Evolutionary conservation across 2,113 vertebrate species (phyloP).

Genomic region (Heterocephalus glaber): DNA sequence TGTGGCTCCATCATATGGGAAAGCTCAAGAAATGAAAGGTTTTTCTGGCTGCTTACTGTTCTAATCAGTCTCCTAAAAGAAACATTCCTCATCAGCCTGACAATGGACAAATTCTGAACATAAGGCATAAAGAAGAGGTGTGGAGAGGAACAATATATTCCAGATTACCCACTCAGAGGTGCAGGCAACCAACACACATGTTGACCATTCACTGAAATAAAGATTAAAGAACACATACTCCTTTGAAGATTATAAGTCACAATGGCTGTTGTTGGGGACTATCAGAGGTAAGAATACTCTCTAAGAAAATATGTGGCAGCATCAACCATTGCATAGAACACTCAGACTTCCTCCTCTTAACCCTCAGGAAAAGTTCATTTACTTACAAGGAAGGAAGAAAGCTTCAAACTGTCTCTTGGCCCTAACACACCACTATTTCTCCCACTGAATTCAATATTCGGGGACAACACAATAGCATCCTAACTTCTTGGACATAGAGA

Average conservation of each 20-base stretch:
- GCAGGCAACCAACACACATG: slow-evolving; percentile 59
- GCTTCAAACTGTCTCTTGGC: not conserved
- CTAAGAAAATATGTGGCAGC: slow-evolving; percentile 19
- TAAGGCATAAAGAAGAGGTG: not conserved
- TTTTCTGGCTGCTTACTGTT: slow-evolving; percentile 49
- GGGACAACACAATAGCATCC: not conserved
- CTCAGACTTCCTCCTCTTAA: not conserved
- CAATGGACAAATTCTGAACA: slow-evolving; percentile 50
- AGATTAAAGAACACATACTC: slow-evolving; percentile 64
- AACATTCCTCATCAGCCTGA: slow-evolving; percentile 51
- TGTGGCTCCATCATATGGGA: not conserved
- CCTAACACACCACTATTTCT: not conserved
- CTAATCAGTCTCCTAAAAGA: slow-evolving; percentile 44
- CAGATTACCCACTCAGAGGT: slow-evolving; percentile 39
- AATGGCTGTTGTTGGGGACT: not conserved
- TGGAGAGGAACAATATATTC: not conserved
- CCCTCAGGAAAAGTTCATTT: not conserved
- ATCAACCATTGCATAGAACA: not conserved
- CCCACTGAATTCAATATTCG: not conserved
- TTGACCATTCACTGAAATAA: slow-evolving; percentile 54
- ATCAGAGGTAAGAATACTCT: slow-evolving; percentile 6
- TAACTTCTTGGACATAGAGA: not conserved
- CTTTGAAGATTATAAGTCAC: slow-evolving; percentile 67
- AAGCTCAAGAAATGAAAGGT: slow-evolving; percentile 48
- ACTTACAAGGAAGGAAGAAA: not conserved